Base-by-base conservation (phyloP, 2,888 invertebrate genomes). In the Chironomus tentans region DNA sequence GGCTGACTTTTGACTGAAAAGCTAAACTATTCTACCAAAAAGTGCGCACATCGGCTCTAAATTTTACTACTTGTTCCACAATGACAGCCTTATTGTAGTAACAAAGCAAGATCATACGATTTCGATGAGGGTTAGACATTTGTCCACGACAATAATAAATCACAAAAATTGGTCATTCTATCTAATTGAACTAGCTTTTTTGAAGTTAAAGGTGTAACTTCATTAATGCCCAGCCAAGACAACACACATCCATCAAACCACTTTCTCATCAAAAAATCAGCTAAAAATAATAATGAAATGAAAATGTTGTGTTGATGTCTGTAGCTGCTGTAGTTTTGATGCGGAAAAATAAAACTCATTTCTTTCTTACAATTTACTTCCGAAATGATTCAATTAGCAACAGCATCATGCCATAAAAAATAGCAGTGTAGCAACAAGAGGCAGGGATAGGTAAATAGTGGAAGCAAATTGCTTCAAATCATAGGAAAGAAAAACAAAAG, bases 381-480 rank as follows among this genome's bases (percentile, higher is more conserved):
- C 72, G 72, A 72, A 72, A 61, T 72, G 62, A 72, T 72, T 72
- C 72, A 72, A 72, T 72, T 72, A 72, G 50, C 50, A 50, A 56
- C 56, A 56, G 56, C 56, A 56, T 56, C 56, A 56, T 7, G 18
- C 56, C 56, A 56, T 56, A 13, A 22, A 65, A 13, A 24, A 12
- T 18, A 62, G 18, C 3, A 18, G 62, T 21, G 62, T 10, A 21
- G 7, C 62, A 18, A 62, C 12, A 13, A 24, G 65, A 22, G 13
- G 65, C 21, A 21, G 21, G 38, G 38, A 38, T 38, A 56, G 56
- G 56, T 56, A 38, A 38, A 38, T 38, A 38, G 38, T 38, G 10
- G 56, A 56, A 56, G 56, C 7, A 56, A 56, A 7, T 56, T 56
- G 2, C 18, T 56, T 56, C 56, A 56, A 56, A 15, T 15, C n/a